These are phyloP conservation scores for Gasteruption jaculator DNA, from an alignment of 2,888 invertebrate genomes.

Conservation along the genomic window DNA sequence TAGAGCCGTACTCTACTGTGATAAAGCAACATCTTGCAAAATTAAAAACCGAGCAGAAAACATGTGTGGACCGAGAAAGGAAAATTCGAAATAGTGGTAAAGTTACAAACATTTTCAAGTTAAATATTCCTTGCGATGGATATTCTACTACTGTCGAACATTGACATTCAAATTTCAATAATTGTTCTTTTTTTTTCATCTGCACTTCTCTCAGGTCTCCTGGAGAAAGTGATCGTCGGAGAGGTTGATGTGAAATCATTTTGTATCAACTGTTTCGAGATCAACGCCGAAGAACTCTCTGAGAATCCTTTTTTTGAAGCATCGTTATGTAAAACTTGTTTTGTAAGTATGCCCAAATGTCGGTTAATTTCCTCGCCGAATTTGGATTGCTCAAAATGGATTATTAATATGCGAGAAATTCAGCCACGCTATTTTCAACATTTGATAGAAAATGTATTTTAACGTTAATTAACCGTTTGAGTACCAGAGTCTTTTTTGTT, in stretches of 20 bases:
- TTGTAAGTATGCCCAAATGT: too few species aligned
- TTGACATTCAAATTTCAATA: neutral
- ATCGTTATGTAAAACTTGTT: constrained; percentile 41
- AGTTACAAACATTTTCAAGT: too few species aligned
- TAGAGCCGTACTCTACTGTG: constrained; percentile 30
- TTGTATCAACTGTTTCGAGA: constrained; percentile 37
- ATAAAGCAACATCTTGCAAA: constrained; percentile 30
- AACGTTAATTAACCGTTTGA: too few species aligned
- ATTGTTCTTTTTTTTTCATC: constrained; percentile 14
- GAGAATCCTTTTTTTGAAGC: constrained; percentile 46
- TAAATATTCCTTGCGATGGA: too few species aligned
- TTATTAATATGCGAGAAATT: too few species aligned
- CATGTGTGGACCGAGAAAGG: constrained; percentile 27
- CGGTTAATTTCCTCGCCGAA: too few species aligned
- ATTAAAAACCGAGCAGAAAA: constrained; percentile 26
- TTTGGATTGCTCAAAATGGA: too few species aligned
- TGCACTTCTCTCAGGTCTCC: constrained; percentile 22
- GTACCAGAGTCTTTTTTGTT: too few species aligned
- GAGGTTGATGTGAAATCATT: constrained; percentile 20
- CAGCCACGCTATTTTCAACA: too few species aligned
- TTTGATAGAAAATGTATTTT: too few species aligned
- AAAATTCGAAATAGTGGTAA: constrained; percentile 30
- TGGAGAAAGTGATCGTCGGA: constrained; percentile 22
- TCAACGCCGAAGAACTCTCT: constrained; percentile 16
- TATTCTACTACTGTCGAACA: neutral